A percentile compares a stretch with the other conserved stretches of the same genome.
Evolutionary conservation across 2,797 vertebrate genomes (phyloP).

Genomic region (Thalassophryne amazonica): DNA sequence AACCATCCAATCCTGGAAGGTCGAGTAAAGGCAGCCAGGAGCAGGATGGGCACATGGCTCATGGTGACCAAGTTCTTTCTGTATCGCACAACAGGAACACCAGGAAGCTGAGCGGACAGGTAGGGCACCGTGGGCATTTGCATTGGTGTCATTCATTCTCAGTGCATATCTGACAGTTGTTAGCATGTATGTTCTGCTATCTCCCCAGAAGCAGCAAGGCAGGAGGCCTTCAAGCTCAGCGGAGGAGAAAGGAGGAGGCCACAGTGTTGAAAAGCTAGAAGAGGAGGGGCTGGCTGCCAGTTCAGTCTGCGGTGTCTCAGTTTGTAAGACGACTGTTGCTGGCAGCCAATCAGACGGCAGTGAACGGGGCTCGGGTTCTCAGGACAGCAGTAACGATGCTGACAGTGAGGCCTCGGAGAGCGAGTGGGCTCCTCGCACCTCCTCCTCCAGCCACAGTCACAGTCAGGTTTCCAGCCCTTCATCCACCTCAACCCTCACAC

Average conservation of each 20-base stretch:
- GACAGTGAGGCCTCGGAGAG: conserved; percentile 95
- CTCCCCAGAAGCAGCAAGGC: conserved; percentile 73
- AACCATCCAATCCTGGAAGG: conserved; percentile 85
- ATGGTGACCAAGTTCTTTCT: conserved; percentile 61
- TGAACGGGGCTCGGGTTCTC: conserved; percentile 83
- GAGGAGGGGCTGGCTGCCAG: conserved; percentile 66
- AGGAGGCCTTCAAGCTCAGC: conserved; percentile 72
- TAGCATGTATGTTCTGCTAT: neutral
- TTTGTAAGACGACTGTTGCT: conserved; percentile 54
- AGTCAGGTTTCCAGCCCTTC: conserved; percentile 39
- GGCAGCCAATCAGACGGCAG: conserved; percentile 89
- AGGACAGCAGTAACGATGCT: conserved; percentile 91
- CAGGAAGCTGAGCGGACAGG: conserved; percentile 78
- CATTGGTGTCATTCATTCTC: too few relatives aligned
- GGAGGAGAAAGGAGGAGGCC: conserved; percentile 74
- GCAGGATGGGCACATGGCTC: conserved; percentile 65
- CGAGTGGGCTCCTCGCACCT: conserved; percentile 75
- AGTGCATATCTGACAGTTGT: neutral
- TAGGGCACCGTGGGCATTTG: too few relatives aligned
- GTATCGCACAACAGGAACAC: conserved; percentile 72
- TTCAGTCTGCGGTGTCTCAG: conserved; percentile 50
- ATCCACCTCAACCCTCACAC: conserved; percentile 53
- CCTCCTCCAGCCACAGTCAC: conserved; percentile 40
- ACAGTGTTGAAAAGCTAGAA: conserved; percentile 53
- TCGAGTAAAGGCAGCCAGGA: conserved; percentile 81